Conservation (phyloP, 2,113 vertebrate genomes). For the Mus pahari region DNA sequence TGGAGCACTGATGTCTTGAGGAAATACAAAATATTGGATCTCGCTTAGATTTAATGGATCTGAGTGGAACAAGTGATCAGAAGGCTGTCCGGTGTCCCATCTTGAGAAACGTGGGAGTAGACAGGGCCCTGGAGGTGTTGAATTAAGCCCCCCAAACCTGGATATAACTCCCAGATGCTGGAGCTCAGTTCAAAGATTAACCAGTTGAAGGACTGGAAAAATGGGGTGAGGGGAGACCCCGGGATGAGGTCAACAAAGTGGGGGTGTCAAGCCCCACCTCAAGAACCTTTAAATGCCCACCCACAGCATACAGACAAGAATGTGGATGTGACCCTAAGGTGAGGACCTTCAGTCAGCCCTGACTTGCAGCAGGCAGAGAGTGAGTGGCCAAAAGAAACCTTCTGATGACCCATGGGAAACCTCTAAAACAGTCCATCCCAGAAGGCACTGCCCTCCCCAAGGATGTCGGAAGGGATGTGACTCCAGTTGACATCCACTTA, state of each 20-base stretch:
- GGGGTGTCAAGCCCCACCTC: not conserved
- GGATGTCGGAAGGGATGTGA: not conserved
- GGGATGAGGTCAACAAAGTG: not conserved
- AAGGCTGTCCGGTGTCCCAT: not conserved
- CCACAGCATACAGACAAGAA: not conserved
- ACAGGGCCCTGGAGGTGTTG: not conserved
- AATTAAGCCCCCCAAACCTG: not conserved
- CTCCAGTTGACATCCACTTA: accelerated
- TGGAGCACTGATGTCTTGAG: no score
- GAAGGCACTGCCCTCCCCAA: not conserved
- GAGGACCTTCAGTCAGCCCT: not conserved
- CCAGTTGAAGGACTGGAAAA: not conserved
- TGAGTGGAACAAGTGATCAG: not conserved
- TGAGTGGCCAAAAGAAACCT: not conserved
- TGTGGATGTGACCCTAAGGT: not conserved
- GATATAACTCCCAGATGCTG: not conserved
- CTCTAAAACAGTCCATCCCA: not conserved
- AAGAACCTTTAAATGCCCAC: not conserved
- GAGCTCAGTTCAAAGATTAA: not conserved
- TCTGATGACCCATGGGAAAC: not conserved
- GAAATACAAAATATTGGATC: not conserved
- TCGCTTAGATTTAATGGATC: not conserved
- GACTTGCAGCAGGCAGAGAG: not conserved
- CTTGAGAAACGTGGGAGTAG: not conserved
- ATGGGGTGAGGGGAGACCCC: not conserved